Evolutionary conservation across 2,797 vertebrate genomes (phyloP).

Genomic region (Capromys pilorides): DNA sequence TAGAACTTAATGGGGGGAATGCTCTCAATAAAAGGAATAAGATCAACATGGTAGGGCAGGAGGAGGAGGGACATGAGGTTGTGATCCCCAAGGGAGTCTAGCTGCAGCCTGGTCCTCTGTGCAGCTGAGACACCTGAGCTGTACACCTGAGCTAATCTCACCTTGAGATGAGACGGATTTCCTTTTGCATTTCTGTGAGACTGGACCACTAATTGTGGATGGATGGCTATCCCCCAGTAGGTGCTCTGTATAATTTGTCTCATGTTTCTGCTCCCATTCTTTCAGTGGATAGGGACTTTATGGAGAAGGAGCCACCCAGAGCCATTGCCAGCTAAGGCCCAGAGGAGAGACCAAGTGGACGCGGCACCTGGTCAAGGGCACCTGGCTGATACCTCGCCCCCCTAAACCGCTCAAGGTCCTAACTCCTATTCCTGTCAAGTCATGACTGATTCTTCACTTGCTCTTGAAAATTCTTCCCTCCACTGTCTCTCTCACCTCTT

Average conservation of each 20-base stretch:
- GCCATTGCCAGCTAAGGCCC: neutral
- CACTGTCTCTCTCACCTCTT: neutral
- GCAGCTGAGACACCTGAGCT: neutral
- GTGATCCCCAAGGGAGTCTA: neutral
- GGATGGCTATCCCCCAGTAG: neutral
- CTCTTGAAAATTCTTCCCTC: neutral
- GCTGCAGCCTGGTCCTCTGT: neutral
- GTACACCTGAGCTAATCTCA: neutral
- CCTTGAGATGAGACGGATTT: neutral
- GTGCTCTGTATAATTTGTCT: neutral
- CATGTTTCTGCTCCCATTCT: neutral
- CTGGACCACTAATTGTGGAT: neutral
- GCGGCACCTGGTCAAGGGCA: neutral
- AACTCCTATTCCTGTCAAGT: neutral
- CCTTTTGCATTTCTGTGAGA: neutral
- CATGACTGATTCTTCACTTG: neutral
- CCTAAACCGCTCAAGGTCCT: neutral
- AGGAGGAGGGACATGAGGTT: neutral
- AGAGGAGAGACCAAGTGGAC: neutral
- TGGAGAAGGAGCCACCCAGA: neutral
- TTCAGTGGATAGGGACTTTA: neutral
- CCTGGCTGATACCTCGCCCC: neutral
- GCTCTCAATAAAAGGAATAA: neutral
- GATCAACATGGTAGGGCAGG: neutral
- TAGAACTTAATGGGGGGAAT: neutral